phyloP scores from a whole-genome alignment of 2,888 invertebrate genomes.

The Eupithecia dodoneata region DNA sequence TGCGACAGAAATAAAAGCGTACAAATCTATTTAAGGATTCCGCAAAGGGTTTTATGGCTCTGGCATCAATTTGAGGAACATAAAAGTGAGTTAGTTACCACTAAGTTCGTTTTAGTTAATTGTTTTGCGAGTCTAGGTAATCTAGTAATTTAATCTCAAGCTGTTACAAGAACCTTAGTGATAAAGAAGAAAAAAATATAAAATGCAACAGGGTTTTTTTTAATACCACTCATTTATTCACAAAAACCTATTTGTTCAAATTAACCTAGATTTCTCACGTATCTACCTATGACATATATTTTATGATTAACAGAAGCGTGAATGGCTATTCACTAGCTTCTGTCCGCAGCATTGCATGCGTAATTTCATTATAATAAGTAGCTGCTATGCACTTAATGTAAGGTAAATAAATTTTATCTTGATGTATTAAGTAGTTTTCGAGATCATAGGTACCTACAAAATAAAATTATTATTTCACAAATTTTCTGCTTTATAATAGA shows the following conservation, averaged over 20 bases:
- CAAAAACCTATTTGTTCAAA: background rate
- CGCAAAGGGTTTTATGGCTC: slow-evolving; percentile 1
- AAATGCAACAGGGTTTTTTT: background rate
- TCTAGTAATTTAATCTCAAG: background rate
- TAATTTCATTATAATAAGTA: too few species aligned
- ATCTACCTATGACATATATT: background rate
- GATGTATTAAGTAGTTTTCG: too few species aligned
- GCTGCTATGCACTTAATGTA: too few species aligned
- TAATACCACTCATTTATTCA: background rate
- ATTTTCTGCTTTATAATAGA: too few species aligned
- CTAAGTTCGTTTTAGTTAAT: background rate
- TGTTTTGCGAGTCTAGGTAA: background rate
- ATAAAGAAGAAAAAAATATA: background rate
- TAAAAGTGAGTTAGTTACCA: background rate
- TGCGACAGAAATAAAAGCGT: background rate
- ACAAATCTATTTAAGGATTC: background rate
- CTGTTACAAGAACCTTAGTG: background rate
- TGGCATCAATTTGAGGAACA: slow-evolving; percentile 1
- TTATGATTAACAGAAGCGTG: too few species aligned
- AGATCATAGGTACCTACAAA: too few species aligned
- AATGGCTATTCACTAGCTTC: too few species aligned
- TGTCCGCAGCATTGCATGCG: too few species aligned
- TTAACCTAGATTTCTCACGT: background rate
- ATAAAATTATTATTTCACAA: too few species aligned
- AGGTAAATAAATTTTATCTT: too few species aligned